Evolutionary conservation across 2,797 vertebrate genomes (phyloP).

Genomic region (Alauda arvensis): DNA sequence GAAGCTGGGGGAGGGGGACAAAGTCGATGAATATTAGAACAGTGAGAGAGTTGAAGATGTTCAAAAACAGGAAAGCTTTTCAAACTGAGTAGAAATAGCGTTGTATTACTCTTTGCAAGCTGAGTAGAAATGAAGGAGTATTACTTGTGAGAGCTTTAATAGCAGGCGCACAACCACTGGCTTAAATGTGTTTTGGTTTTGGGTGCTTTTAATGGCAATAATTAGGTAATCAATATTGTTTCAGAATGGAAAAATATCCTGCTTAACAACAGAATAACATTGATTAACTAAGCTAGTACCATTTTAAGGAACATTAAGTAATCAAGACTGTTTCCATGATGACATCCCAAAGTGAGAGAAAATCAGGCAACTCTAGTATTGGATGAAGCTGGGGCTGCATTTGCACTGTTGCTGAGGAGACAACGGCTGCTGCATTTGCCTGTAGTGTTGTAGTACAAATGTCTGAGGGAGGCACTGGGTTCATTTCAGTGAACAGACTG

Average conservation of each 20-base stretch:
- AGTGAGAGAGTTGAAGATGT: not conserved
- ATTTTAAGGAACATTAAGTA: constrained; percentile 49
- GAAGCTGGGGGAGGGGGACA: not conserved
- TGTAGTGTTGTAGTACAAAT: not conserved
- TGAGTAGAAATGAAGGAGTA: not conserved
- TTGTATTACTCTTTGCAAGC: not conserved
- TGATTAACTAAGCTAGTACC: constrained; percentile 41
- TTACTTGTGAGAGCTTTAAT: not conserved
- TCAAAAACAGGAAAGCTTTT: not conserved
- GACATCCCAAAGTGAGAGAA: constrained; percentile 10
- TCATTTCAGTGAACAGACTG: not conserved
- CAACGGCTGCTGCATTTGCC: not conserved
- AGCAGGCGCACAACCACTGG: not conserved
- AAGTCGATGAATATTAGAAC: not conserved
- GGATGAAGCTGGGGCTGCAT: not conserved
- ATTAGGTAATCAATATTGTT: constrained; percentile 57
- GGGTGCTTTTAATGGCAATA: constrained; percentile 43
- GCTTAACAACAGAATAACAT: constrained; percentile 44
- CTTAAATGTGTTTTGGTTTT: constrained; percentile 19
- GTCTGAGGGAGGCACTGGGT: not conserved
- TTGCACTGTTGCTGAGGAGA: constrained; percentile 5
- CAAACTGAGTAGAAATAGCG: not conserved
- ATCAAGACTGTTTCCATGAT: constrained; percentile 34
- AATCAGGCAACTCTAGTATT: not conserved
- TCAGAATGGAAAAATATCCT: constrained; percentile 51